phyloP scores from a whole-genome alignment of 2,888 invertebrate species.

The Morinoia aosen region DNA sequence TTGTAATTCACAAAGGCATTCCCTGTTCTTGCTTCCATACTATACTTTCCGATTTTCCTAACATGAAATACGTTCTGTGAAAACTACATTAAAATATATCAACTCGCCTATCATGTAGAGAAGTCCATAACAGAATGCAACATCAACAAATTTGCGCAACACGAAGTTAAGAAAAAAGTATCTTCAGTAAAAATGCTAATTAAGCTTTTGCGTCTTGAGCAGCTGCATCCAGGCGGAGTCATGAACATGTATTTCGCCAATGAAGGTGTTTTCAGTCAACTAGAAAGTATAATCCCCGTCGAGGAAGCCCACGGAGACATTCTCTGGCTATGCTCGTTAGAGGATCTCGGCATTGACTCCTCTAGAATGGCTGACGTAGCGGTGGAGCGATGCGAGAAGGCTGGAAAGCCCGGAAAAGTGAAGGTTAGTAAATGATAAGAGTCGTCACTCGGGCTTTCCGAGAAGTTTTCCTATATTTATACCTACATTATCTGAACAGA shows the following conservation, averaged over 20 bases:
- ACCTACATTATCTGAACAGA: not conserved
- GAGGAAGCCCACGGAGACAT: conserved; percentile 62
- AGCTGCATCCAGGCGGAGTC: not conserved
- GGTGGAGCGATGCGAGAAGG: conserved; percentile 20
- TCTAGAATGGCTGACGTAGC: conserved; percentile 57
- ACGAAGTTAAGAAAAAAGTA: not conserved
- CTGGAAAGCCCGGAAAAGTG: conserved; percentile 13
- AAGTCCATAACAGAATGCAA: not conserved
- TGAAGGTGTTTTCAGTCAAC: conserved; percentile 52
- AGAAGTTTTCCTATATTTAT: not conserved
- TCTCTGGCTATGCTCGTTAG: conserved; percentile 59
- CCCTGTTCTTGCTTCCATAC: not conserved
- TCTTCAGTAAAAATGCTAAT: not conserved
- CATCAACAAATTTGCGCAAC: not conserved
- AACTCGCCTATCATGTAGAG: too few species aligned
- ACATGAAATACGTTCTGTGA: not conserved
- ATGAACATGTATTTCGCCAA: not conserved
- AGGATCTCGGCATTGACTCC: conserved; percentile 55
- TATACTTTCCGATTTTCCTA: not conserved
- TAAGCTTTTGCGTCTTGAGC: not conserved
- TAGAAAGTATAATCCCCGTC: conserved; percentile 63
- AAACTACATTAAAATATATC: not conserved
- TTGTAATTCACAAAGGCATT: not conserved
- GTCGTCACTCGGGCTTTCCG: not conserved
- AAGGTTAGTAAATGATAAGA: not conserved